These are phyloP conservation scores for Papilio elwesi DNA, from an alignment of 2,888 invertebrate species.

Conservation along the genomic window DNA sequence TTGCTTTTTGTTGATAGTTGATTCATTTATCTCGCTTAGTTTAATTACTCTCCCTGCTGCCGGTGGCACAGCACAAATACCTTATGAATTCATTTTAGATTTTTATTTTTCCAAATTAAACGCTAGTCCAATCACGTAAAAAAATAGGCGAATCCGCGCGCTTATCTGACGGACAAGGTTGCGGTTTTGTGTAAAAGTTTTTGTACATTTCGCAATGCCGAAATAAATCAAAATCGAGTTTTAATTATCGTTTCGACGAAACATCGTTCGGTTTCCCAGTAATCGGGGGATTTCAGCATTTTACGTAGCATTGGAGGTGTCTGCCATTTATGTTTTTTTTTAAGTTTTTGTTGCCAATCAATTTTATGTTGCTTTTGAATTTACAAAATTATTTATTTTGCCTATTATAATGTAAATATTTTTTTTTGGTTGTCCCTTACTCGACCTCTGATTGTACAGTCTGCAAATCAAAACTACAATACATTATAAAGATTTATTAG, in stretches of 20 bases:
- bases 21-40: conserved; percentile 12
- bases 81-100: conserved; percentile 17
- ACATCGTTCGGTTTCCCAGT: conserved; percentile 20
- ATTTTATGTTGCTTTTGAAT: not conserved
- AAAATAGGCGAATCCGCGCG: conserved; percentile 31
- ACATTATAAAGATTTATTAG: too few species aligned
- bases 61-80: not conserved
- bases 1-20: conserved; percentile 7
- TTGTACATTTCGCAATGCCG: conserved; percentile 29
- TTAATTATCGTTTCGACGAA: conserved; percentile 29
- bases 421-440: too few species aligned
- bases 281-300: conserved; percentile 22
- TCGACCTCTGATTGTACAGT: too few species aligned
- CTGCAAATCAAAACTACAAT: too few species aligned
- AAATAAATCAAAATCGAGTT: conserved; percentile 34
- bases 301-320: conserved; percentile 18
- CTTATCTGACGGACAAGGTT: conserved; percentile 39
- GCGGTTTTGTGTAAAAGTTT: conserved; percentile 36
- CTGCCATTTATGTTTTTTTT: not conserved
- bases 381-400: not conserved
- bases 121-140: conserved; percentile 30
- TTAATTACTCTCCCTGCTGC: not conserved
- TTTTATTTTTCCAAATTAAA: conserved; percentile 29
- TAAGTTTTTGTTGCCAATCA: not conserved
- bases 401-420: too few species aligned